Percentiles rank a stretch among this genome's conserved stretches.
phyloP scores from a whole-genome alignment of 2,888 invertebrate genomes.

The Hirudinaria manillensis region DNA sequence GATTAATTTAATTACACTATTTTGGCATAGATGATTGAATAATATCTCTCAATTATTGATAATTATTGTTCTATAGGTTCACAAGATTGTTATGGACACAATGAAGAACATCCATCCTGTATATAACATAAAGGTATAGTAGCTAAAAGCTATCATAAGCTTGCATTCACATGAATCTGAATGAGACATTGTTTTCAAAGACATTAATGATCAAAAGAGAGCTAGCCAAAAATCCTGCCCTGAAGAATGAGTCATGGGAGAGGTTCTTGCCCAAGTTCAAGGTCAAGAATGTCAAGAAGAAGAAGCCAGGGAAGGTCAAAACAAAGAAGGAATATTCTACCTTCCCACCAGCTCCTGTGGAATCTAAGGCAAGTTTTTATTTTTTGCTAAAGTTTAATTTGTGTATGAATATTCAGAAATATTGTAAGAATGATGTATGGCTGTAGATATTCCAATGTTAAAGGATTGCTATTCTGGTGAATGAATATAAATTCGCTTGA shows the following conservation, averaged over 20 bases:
- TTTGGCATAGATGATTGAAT: no score
- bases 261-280: slow-evolving; percentile 90
- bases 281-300: slow-evolving; percentile 79
- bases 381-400: neutral
- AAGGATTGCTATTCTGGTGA: no score
- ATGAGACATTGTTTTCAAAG: slow-evolving; percentile 38
- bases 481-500: no score
- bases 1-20: no score
- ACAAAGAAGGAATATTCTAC: slow-evolving; percentile 92
- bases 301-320: slow-evolving; percentile 73
- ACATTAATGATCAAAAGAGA: slow-evolving; percentile 94
- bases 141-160: neutral
- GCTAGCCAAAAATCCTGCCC: slow-evolving; percentile 80
- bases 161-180: neutral
- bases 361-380: slow-evolving; percentile 68
- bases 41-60: slow-evolving; percentile 1
- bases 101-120: slow-evolving; percentile 99
- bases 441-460: neutral
- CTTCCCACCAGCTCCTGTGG: slow-evolving; percentile 79
- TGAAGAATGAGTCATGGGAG: slow-evolving; percentile 91
- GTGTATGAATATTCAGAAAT: neutral
- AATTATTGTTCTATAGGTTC: slow-evolving; percentile 47
- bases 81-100: slow-evolving; percentile 86
- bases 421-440: no score
- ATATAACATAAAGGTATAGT: slow-evolving; percentile 71